phyloP scores from a whole-genome alignment of 2,888 invertebrate genomes.

The Pocota personata region DNA sequence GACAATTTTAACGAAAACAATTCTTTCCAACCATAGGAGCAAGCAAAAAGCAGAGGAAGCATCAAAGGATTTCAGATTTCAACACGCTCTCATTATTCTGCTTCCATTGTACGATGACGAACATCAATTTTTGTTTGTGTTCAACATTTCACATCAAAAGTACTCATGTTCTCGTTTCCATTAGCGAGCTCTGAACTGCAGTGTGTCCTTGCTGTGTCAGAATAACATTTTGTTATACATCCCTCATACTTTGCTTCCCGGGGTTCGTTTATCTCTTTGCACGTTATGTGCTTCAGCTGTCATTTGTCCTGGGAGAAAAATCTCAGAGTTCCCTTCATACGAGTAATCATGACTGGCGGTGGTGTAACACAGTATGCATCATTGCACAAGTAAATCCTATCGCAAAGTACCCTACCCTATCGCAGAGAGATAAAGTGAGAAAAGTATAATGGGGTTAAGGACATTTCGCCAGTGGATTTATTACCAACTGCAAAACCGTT shows the following conservation, averaged over 20 bases:
- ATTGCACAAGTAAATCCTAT: slow-evolving; percentile 55
- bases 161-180: slow-evolving; percentile 59
- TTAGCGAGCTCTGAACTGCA: slow-evolving; percentile 54
- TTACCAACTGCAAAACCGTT: slow-evolving; percentile 31
- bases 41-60: no score
- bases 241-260: background rate
- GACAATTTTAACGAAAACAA: no score
- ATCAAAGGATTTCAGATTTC: slow-evolving; percentile 50
- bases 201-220: slow-evolving; percentile 55
- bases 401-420: slow-evolving; percentile 1
- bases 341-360: slow-evolving; percentile 31
- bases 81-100: slow-evolving; percentile 10
- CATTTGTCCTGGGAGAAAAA: slow-evolving; percentile 54
- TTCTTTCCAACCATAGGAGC: no score
- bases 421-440: slow-evolving; percentile 6
- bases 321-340: slow-evolving; percentile 39
- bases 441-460: slow-evolving; percentile 30
- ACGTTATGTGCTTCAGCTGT: slow-evolving; percentile 28
- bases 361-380: slow-evolving; percentile 16
- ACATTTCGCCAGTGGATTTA: slow-evolving; percentile 54
- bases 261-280: slow-evolving; percentile 36
- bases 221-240: slow-evolving; percentile 38
- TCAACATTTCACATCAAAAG: slow-evolving; percentile 44
- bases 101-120: slow-evolving; percentile 28
- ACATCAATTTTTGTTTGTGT: slow-evolving; percentile 35